A percentile compares a stretch with the other conserved stretches of the same genome.
Conservation (phyloP, 2,797 vertebrate genomes). For the Poecilia velifera region DNA sequence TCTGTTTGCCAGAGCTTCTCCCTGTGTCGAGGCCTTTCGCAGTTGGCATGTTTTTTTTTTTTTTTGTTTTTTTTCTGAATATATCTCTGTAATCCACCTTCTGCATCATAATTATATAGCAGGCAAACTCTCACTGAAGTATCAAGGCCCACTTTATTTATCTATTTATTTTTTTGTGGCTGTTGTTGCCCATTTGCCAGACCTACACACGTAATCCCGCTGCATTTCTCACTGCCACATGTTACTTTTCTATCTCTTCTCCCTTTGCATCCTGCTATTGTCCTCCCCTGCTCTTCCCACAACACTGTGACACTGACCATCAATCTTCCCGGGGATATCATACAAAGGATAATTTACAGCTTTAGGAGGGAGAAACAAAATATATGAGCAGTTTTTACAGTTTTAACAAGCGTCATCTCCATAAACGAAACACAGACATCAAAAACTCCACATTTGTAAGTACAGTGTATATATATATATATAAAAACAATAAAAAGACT, state of each 20-base stretch:
- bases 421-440: constrained; percentile 26
- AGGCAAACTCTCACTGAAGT: constrained; percentile 52
- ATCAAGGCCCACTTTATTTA: constrained; percentile 30
- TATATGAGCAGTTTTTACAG: constrained; percentile 42
- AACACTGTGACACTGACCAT: constrained; percentile 35
- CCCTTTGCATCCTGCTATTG: constrained; percentile 26
- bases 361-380: constrained; percentile 20
- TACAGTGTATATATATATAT: background rate
- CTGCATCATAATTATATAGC: constrained; percentile 61
- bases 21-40: constrained; percentile 57
- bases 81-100: constrained; percentile 68
- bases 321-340: constrained; percentile 48
- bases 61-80: constrained; percentile 30
- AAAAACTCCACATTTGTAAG: constrained; percentile 2
- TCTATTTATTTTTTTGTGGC: constrained; percentile 6
- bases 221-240: constrained; percentile 36
- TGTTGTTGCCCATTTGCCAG: constrained; percentile 48
- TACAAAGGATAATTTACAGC: constrained; percentile 51
- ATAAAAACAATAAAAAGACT: background rate
- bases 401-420: constrained; percentile 37
- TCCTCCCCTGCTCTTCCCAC: constrained; percentile 18
- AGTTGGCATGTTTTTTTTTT: constrained; percentile 46
- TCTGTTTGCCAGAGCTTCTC: constrained; percentile 64
- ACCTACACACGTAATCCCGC: constrained; percentile 60
- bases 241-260: constrained; percentile 32